phyloP scores from a whole-genome alignment of 1,140 invertebrate species.

The Pogonomyrmex barbatus region DNA sequence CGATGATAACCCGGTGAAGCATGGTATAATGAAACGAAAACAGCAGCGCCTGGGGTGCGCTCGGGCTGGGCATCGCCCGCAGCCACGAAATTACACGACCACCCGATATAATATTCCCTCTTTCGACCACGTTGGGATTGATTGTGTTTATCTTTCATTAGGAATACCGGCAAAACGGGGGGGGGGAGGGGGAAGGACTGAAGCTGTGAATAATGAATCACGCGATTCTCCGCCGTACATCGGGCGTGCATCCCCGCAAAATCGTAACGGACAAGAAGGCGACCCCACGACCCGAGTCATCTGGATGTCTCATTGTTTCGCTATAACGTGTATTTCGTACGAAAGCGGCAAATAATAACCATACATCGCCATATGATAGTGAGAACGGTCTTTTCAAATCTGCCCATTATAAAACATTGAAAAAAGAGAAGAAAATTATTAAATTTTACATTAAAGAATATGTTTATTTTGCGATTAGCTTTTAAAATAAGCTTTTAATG shows the following conservation, averaged over 20 bases:
- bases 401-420: not conserved
- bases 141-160: slow-evolving; percentile 86
- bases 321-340: slow-evolving; percentile 9
- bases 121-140: slow-evolving; percentile 80
- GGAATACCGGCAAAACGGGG: slow-evolving; percentile 74
- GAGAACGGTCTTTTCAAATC: not conserved
- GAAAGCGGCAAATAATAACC: slow-evolving; percentile 7
- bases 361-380: not conserved
- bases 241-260: slow-evolving; percentile 2
- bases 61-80: slow-evolving; percentile 16
- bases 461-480: not conserved
- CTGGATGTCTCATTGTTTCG: slow-evolving; percentile 36
- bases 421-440: not conserved
- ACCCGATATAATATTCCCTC: slow-evolving; percentile 84
- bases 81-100: slow-evolving; percentile 79
- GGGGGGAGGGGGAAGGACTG: not conserved
- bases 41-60: slow-evolving; percentile 60
- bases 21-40: slow-evolving; percentile 84
- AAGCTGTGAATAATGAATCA: slow-evolving; percentile 83
- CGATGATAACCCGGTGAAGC: slow-evolving; percentile 78
- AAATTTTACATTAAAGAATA: slow-evolving; percentile 7
- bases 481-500: not conserved
- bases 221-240: slow-evolving; percentile 73
- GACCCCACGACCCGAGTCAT: slow-evolving; percentile 8
- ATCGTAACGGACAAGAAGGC: slow-evolving; percentile 34